phyloP scores from a whole-genome alignment of 2,888 invertebrate species.

The Bellardia pandia region DNA sequence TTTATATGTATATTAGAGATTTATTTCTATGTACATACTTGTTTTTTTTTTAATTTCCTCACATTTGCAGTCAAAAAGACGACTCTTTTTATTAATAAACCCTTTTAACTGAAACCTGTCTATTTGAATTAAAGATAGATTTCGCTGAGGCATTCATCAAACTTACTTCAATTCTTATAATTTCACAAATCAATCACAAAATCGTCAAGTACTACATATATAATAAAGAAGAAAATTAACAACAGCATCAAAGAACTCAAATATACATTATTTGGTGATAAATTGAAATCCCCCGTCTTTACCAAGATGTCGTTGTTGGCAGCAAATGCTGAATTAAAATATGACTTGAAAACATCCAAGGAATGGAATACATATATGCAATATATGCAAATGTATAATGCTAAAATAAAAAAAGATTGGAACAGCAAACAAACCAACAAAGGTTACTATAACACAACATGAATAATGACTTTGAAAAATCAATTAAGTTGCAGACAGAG shows the following conservation, averaged over 20 bases:
- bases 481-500: constrained; percentile 57
- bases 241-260: constrained; percentile 7
- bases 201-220: neutral
- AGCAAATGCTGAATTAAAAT: constrained; percentile 36
- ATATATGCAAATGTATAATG: too few species aligned
- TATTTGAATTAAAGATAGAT: neutral
- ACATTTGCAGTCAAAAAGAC: too few species aligned
- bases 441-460: constrained; percentile 53
- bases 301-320: neutral
- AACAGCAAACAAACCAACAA: constrained; percentile 12
- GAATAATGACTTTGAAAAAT: constrained; percentile 68
- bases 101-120: neutral
- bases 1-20: too few species aligned
- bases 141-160: neutral
- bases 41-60: too few species aligned
- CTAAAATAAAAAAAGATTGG: neutral
- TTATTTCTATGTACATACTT: too few species aligned
- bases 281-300: constrained; percentile 13
- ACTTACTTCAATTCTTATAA: neutral
- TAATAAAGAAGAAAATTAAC: neutral
- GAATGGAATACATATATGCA: neutral
- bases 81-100: neutral
- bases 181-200: constrained; percentile 48
- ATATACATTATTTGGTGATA: constrained; percentile 21
- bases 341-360: constrained; percentile 25